Percentiles rank a stretch among this genome's conserved stretches.
phyloP scores from a whole-genome alignment of 2,113 vertebrate genomes.

The Otolemur garnettii region DNA sequence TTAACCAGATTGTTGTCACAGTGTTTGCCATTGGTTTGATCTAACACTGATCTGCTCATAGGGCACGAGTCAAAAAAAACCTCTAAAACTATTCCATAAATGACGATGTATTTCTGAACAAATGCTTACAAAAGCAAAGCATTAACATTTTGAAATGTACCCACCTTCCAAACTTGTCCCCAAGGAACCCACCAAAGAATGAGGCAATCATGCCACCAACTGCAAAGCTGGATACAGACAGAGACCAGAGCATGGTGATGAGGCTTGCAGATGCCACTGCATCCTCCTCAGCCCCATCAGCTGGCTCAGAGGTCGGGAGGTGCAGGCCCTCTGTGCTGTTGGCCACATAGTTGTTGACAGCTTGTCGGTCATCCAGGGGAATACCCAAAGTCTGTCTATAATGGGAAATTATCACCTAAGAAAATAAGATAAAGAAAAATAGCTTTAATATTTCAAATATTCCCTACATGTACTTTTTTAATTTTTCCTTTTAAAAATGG shows the following conservation, averaged over 20 bases:
- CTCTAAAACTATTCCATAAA: conserved; percentile 9
- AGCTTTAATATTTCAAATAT: conserved; percentile 18
- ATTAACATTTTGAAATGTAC: conserved; percentile 60
- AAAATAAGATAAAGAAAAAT: conserved; percentile 38
- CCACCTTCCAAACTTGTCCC: conserved; percentile 94
- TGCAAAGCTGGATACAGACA: conserved; percentile 95
- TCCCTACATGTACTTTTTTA: background rate
- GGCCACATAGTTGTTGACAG: background rate
- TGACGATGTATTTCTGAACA: background rate
- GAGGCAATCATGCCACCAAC: conserved; percentile 96
- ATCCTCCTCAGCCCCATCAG: background rate
- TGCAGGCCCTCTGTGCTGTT: background rate
- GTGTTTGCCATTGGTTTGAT: background rate
- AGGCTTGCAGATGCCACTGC: conserved; percentile 58
- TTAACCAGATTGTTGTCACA: background rate
- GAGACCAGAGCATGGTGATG: conserved; percentile 94
- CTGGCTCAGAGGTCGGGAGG: background rate
- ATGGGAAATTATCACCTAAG: conserved; percentile 93
- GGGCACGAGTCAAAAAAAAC: background rate
- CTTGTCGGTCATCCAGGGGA: conserved; percentile 38
- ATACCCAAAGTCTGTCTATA: conserved; percentile 90
- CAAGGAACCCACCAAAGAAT: conserved; percentile 95
- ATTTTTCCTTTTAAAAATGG: conserved; percentile 19
- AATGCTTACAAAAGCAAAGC: background rate
- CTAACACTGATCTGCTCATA: background rate